phyloP scores from a whole-genome alignment of 2,888 invertebrate species.

The Parascotia fuliginaria region DNA sequence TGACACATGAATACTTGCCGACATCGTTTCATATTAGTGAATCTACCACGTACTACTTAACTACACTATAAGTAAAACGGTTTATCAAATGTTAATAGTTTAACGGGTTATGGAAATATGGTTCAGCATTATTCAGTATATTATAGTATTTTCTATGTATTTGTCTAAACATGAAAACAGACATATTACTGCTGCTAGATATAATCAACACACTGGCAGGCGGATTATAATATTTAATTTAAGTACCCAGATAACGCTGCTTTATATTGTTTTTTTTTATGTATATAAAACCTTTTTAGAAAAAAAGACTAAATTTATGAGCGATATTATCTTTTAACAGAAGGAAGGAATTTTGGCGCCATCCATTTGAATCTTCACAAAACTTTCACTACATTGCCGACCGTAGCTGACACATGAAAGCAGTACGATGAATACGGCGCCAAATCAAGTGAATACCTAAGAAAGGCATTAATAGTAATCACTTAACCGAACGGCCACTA shows the following conservation, averaged over 20 bases:
- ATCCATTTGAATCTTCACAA: conserved; percentile 3
- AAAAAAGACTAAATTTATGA: too few relatives aligned
- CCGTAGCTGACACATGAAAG: conserved; percentile 27
- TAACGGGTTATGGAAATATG: conserved; percentile 37
- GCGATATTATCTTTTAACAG: too few relatives aligned
- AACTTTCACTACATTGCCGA: conserved; percentile 13
- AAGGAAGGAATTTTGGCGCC: too few relatives aligned
- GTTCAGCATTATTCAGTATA: too few relatives aligned
- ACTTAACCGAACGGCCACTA: conserved; percentile 42
- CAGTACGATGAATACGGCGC: conserved; percentile 29
- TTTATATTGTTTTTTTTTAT: too few relatives aligned
- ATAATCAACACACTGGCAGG: too few relatives aligned
- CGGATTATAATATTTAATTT: too few relatives aligned
- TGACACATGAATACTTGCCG: conserved; percentile 59
- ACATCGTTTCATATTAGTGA: conserved; percentile 57
- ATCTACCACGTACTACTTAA: conserved; percentile 36
- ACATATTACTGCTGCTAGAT: too few relatives aligned
- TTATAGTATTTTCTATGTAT: conserved; percentile 33
- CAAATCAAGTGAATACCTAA: conserved; percentile 40
- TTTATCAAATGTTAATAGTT: too few relatives aligned
- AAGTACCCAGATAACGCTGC: too few relatives aligned
- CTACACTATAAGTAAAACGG: conserved; percentile 37
- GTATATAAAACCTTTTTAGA: too few relatives aligned
- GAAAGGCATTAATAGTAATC: conserved; percentile 50
- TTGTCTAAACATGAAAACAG: too few relatives aligned